Percentiles rank a stretch among this genome's conserved stretches.
Evolutionary conservation across 2,113 vertebrate genomes (phyloP).

Genomic region (Galeopterus variegatus): DNA sequence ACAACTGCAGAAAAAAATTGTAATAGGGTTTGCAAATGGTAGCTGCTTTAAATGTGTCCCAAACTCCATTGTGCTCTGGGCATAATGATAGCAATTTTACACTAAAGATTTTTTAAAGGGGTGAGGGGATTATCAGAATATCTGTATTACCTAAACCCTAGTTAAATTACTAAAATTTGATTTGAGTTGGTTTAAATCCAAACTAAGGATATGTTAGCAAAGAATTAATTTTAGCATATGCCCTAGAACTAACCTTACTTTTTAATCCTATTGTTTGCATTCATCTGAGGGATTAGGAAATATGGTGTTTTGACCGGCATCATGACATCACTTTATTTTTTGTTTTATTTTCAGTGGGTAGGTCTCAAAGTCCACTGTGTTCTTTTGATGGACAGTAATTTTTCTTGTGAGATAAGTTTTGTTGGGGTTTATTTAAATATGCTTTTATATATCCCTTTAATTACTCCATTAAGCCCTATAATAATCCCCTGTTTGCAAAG

Average conservation of each 20-base stretch:
- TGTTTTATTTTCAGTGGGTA: not conserved
- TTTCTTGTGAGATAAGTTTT: conserved; percentile 37
- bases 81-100: conserved; percentile 45
- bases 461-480: not conserved
- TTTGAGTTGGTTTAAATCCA: conserved; percentile 62
- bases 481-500: not conserved
- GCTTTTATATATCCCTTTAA: not conserved
- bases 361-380: not conserved
- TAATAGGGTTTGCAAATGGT: conserved; percentile 18
- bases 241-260: conserved; percentile 43
- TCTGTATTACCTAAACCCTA: conserved; percentile 43
- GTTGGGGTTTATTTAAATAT: not conserved
- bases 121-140: not conserved
- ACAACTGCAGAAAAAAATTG: not conserved
- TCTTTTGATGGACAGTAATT: not conserved
- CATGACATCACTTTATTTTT: not conserved
- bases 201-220: not conserved
- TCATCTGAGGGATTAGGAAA: not conserved
- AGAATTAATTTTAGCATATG: conserved; percentile 36
- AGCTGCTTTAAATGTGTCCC: not conserved
- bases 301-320: not conserved
- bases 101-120: conserved; percentile 16
- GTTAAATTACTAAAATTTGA: conserved; percentile 69
- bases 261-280: conserved; percentile 16
- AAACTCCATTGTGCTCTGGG: not conserved